Evolutionary conservation across 2,797 vertebrate genomes (phyloP).

Genomic region (Arrhamphus sclerolepis): DNA sequence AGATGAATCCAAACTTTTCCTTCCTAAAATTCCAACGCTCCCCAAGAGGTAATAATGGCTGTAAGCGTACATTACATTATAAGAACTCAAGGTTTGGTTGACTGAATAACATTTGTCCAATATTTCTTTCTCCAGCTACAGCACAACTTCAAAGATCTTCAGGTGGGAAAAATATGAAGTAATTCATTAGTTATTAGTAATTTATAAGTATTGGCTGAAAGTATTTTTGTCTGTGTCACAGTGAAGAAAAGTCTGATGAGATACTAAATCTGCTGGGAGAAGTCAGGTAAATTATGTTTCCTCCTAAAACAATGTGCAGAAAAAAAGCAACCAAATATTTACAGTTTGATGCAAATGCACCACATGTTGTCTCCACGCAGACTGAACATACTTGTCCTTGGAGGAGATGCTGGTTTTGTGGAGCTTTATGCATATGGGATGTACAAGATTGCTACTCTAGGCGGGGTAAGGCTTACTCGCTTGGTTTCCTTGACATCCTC

Average conservation of each 20-base stretch:
- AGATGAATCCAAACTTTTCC: conserved; percentile 92
- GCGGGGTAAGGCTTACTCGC: conserved; percentile 75
- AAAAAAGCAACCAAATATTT: not conserved
- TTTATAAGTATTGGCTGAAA: not conserved
- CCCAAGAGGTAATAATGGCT: conserved; percentile 90
- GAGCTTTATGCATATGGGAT: conserved; percentile 98
- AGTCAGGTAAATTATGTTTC: conserved; percentile 83
- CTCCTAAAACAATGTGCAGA: not conserved
- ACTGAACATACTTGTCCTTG: conserved; percentile 94
- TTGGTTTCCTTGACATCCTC: not conserved
- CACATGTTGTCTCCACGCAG: conserved; percentile 58
- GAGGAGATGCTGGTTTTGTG: conserved; percentile 89
- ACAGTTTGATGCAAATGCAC: not conserved
- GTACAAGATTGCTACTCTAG: conserved; percentile 94
- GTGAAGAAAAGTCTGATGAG: conserved; percentile 99
- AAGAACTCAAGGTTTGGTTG: not conserved
- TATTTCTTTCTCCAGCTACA: conserved; percentile 83
- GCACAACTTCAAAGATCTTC: conserved; percentile 96
- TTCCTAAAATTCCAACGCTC: conserved; percentile 92
- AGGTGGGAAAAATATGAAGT: conserved; percentile 79
- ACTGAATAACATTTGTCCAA: conserved; percentile 17
- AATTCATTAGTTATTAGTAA: not conserved
- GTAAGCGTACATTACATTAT: not conserved
- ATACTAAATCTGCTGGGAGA: conserved; percentile 97
- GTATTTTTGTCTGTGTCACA: conserved; percentile 68